Conservation (phyloP, 1,140 invertebrate genomes). For the Drosophila saltans region DNA sequence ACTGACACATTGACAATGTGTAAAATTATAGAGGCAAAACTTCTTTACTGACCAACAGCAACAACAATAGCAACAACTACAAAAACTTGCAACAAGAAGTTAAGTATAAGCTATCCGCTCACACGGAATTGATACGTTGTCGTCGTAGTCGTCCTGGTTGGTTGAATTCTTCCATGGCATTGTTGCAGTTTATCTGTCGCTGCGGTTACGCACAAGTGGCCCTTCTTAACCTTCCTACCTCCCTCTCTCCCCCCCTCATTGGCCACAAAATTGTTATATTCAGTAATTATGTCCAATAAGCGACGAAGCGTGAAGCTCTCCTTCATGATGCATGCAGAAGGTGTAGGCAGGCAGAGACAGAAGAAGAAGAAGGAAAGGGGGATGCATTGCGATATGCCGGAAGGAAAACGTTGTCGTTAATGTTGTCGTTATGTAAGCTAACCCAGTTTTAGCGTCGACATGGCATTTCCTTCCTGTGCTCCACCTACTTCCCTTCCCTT, state of each 20-base stretch:
- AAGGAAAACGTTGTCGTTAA: constrained; percentile 80
- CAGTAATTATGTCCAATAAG: constrained; percentile 80
- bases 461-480: constrained; percentile 71
- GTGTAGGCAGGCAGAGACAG: neutral
- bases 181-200: constrained; percentile 76
- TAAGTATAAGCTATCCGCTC: constrained; percentile 63
- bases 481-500: neutral
- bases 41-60: constrained; percentile 39
- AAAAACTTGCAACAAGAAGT: constrained; percentile 42
- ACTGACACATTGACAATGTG: constrained; percentile 47
- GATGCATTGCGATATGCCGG: constrained; percentile 22
- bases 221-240: neutral
- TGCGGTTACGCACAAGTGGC: constrained; percentile 71
- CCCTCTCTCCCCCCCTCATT: constrained; percentile 6
- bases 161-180: constrained; percentile 36
- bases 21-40: constrained; percentile 57
- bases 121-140: constrained; percentile 78
- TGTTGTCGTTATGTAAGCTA: constrained; percentile 79
- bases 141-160: constrained; percentile 16
- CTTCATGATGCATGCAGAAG: constrained; percentile 10
- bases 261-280: constrained; percentile 75
- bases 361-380: neutral
- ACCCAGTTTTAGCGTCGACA: constrained; percentile 79
- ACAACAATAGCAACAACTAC: neutral
- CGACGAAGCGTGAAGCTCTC: constrained; percentile 63